These are phyloP conservation scores for Vollenhovia emeryi DNA, from an alignment of 1,140 invertebrate genomes.

Conservation along the genomic window DNA sequence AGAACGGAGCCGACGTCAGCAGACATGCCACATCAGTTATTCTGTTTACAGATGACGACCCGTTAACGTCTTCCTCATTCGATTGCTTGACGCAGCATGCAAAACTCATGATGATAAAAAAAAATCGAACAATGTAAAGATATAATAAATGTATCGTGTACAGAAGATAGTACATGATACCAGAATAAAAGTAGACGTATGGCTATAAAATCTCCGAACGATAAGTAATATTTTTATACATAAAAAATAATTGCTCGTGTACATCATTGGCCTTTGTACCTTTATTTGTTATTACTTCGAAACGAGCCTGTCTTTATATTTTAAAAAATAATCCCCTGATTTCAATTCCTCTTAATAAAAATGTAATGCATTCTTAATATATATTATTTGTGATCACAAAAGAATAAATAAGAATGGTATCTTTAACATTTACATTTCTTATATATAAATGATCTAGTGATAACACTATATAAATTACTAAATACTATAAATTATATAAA, in stretches of 20 bases:
- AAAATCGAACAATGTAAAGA: neutral
- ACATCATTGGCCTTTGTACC: too few species aligned
- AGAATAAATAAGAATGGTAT: neutral
- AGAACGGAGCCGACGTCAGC: neutral
- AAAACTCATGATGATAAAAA: neutral
- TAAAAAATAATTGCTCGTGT: too few species aligned
- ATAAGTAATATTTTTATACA: too few species aligned
- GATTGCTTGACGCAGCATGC: neutral
- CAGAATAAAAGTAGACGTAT: neutral
- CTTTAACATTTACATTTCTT: neutral
- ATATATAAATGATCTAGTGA: neutral
- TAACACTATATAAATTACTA: too few species aligned
- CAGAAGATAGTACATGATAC: neutral
- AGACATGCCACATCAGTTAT: slow-evolving; percentile 2
- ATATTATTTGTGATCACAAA: neutral
- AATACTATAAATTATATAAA: neutral
- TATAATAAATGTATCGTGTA: neutral
- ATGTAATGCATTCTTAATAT: neutral
- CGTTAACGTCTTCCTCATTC: slow-evolving; percentile 18
- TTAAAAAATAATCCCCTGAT: neutral
- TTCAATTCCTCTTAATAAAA: neutral
- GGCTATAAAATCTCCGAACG: neutral
- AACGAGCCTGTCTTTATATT: too few species aligned
- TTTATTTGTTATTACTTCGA: too few species aligned
- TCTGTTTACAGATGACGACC: slow-evolving; percentile 31